Evolutionary conservation across 2,113 vertebrate genomes (phyloP).

Genomic region (Lophius piscatorius): DNA sequence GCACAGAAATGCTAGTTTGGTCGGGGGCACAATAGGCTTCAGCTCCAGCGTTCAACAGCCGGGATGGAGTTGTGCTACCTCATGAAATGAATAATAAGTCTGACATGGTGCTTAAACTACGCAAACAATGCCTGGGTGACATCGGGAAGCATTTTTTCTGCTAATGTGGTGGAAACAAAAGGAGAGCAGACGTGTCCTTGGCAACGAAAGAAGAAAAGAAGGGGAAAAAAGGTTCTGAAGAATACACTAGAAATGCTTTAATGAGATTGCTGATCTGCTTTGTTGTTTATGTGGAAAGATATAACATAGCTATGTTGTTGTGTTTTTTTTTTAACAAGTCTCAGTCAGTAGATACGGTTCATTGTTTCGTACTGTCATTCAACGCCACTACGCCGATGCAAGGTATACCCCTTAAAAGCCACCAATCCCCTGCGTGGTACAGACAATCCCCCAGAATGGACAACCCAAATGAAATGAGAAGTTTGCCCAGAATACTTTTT

Average conservation of each 20-base stretch:
- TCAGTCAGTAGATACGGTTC: background rate
- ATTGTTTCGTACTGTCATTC: constrained; percentile 25
- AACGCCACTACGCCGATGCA: no score
- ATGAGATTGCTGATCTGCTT: constrained; percentile 51
- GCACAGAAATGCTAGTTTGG: constrained; percentile 37
- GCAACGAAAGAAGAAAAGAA: constrained; percentile 24
- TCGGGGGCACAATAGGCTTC: constrained; percentile 43
- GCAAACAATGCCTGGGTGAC: constrained; percentile 55
- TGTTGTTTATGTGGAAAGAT: constrained; percentile 10
- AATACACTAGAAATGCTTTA: constrained; percentile 31
- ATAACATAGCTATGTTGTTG: background rate
- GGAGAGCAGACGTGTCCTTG: constrained; percentile 32
- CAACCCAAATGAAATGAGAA: no score
- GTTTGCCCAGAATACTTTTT: no score
- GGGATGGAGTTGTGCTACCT: constrained; percentile 58
- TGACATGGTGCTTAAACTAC: constrained; percentile 39
- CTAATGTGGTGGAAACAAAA: constrained; percentile 48
- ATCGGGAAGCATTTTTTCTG: constrained; percentile 25
- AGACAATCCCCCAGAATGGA: no score
- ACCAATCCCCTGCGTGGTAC: no score
- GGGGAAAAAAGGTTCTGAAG: background rate
- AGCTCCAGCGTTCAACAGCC: constrained; percentile 18
- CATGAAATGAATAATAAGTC: constrained; percentile 66
- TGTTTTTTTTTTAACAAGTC: constrained; percentile 6
- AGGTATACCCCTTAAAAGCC: background rate